Evolutionary conservation across 2,888 invertebrate species (phyloP), one percentile per base, ranked within the genome.

Genomic region (Tenodera sinensis): DNA sequence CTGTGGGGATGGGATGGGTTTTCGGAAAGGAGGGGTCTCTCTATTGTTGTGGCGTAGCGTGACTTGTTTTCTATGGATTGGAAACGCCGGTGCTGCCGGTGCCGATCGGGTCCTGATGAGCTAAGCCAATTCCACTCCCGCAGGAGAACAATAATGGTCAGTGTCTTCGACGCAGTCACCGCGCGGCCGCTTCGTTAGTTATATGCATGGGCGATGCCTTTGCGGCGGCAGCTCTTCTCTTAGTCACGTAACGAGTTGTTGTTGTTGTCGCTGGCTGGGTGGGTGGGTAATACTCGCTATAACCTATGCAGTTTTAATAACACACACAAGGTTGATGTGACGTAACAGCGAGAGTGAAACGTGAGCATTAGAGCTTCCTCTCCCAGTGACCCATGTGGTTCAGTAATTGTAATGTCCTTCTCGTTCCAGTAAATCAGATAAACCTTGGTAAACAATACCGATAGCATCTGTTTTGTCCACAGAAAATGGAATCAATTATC

Each of bases 21-120:
- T 71, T 71, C 54, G 83, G 83, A 28, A 28, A 28, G 85, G n/a
- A 54, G 20, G 85, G 47, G 47, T 27, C 20, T 4, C 25, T 9
- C 27, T 28, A 85, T 85, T 85, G 85, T 85, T 85, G 85, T 47
- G 85, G 47, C 34, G 4, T 85, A 54, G 85, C 85, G 85, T 85
- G 85, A 85, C 85, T 85, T 42, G 85, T 47, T 85, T 85, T 85
- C 85, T 47, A 85, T 85, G 85, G 85, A 47, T 47, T 85, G 85
- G 85, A 85, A 85, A 85, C 85, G 85, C 85, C 54, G 85, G 47
- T 47, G 27, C 25, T 71, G 54, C 54, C 54, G 54, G 54, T 71
- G 54, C 54, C 54, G 54, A 71, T 71, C 54, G 54, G 54, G 54
- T 71, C 54, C 54, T 71, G 54, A 71, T 71, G 54, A 71, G 54